Conservation (phyloP, 2,797 vertebrate species). For the Lacerta agilis region DNA sequence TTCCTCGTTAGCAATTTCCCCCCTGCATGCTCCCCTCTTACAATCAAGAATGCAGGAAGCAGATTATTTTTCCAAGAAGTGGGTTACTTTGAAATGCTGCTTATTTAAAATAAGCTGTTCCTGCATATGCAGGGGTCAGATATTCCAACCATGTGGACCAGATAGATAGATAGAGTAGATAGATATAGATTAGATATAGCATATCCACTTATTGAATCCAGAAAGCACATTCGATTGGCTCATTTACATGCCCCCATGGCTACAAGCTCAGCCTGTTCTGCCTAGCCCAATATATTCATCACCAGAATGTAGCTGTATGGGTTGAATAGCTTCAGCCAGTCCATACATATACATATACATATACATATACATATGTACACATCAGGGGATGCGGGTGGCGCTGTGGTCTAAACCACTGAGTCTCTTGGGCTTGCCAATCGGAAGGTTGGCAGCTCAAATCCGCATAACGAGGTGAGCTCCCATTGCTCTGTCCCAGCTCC, state of each 20-base stretch:
- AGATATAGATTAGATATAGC: too few relatives aligned
- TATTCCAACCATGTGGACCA: not conserved
- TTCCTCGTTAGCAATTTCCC: not conserved
- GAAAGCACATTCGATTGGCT: not conserved
- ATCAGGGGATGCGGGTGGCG: too few relatives aligned
- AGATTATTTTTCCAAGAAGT: slow-evolving; percentile 58
- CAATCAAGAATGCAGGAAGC: slow-evolving; percentile 35
- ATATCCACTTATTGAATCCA: slow-evolving; percentile 5
- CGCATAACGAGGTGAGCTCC: too few relatives aligned
- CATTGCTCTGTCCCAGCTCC: too few relatives aligned
- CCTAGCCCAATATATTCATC: not conserved
- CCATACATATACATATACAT: too few relatives aligned
- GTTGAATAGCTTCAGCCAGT: too few relatives aligned
- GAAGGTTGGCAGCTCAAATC: too few relatives aligned
- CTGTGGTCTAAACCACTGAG: too few relatives aligned
- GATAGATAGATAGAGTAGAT: not conserved
- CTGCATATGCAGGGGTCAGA: not conserved
- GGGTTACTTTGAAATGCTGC: slow-evolving; percentile 38
- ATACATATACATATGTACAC: too few relatives aligned
- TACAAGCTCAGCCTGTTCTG: not conserved
- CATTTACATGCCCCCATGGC: not conserved
- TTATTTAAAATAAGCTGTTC: slow-evolving; percentile 39
- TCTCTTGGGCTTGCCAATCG: too few relatives aligned
- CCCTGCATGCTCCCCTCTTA: slow-evolving; percentile 42
- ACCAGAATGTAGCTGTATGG: too few relatives aligned